These are phyloP conservation scores for Epinotia brunnichana DNA, from an alignment of 2,888 invertebrate species.

Conservation along the genomic window DNA sequence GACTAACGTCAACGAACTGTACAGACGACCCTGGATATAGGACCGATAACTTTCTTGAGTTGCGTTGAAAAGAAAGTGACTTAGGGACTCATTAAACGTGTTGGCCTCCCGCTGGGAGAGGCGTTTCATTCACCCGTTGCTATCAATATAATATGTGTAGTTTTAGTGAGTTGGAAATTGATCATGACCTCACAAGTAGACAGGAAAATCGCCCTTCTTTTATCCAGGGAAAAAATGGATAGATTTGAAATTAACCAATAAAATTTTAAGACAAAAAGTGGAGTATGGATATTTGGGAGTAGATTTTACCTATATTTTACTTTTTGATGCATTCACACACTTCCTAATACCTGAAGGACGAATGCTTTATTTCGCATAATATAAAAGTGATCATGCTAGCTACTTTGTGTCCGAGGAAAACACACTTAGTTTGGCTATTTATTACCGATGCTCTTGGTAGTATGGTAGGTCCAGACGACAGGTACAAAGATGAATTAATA, in stretches of 20 bases:
- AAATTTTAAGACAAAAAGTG: too few species aligned
- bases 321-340: background rate
- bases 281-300: too few species aligned
- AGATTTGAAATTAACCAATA: background rate
- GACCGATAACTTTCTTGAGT: constrained; percentile 42
- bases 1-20: constrained; percentile 40
- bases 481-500: too few species aligned
- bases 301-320: too few species aligned
- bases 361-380: too few species aligned
- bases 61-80: constrained; percentile 44
- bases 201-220: background rate
- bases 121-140: constrained; percentile 36
- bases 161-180: constrained; percentile 19
- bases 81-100: constrained; percentile 34
- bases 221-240: background rate
- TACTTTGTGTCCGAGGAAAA: too few species aligned
- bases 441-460: too few species aligned
- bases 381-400: too few species aligned
- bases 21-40: constrained; percentile 41
- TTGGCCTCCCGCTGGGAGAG: constrained; percentile 41
- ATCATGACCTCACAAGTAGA: constrained; percentile 18
- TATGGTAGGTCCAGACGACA: too few species aligned
- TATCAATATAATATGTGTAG: constrained; percentile 25
- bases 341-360: too few species aligned
- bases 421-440: too few species aligned